phyloP scores from a whole-genome alignment of 1,140 invertebrate genomes.

The Diploscapter pachys region DNA sequence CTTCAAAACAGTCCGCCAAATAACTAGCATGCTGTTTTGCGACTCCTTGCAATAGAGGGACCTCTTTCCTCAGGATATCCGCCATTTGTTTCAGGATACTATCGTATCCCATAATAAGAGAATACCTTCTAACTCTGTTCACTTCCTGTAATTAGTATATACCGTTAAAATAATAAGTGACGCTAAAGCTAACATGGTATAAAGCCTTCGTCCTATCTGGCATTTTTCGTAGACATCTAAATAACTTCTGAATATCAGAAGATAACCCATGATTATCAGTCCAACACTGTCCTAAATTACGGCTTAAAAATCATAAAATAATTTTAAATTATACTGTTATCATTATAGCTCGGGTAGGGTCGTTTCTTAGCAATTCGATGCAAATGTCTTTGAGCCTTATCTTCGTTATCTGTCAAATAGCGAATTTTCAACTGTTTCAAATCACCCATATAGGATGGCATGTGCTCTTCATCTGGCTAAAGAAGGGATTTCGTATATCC shows the following conservation, averaged over 20 bases:
- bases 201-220: background rate
- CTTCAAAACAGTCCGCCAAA: background rate
- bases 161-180: background rate
- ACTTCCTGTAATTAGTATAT: constrained; percentile 1
- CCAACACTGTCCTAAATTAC: constrained; percentile 3
- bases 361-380: background rate
- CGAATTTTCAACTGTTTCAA: too few relatives aligned
- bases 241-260: constrained; percentile 3
- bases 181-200: background rate
- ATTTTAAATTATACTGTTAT: constrained; percentile 1
- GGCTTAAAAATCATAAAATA: background rate
- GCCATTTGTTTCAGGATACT: constrained; percentile 2
- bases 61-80: background rate
- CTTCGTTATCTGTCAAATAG: too few relatives aligned
- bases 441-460: too few relatives aligned
- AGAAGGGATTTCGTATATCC: too few relatives aligned
- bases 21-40: background rate
- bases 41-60: background rate
- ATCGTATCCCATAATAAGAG: background rate
- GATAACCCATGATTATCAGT: background rate
- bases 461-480: too few relatives aligned
- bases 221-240: background rate
- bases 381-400: background rate
- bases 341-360: constrained; percentile 2
- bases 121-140: constrained; percentile 1